These are phyloP conservation scores for Perodicticus potto DNA, from an alignment of 2,797 vertebrate species.

Conservation along the genomic window DNA sequence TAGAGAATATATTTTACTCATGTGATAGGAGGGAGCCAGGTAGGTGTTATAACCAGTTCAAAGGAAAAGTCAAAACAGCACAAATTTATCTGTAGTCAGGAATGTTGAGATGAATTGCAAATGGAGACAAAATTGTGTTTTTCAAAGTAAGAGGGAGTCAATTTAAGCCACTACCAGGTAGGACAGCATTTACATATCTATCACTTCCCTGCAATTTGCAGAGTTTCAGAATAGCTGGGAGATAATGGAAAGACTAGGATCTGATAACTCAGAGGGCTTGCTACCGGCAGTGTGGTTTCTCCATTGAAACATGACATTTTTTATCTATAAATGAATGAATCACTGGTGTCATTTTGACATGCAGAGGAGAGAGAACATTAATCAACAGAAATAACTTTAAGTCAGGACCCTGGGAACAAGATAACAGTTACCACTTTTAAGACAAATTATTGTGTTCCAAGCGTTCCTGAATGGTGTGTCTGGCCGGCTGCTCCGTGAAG, in stretches of 20 bases:
- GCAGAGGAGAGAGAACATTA: neutral
- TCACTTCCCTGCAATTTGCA: neutral
- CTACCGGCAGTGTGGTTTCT: neutral
- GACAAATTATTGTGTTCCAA: neutral
- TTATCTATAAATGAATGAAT: neutral
- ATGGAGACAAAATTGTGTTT: neutral
- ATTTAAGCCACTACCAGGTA: neutral
- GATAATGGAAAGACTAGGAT: neutral
- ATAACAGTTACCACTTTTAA: neutral
- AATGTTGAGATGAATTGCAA: neutral
- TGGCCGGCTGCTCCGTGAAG: neutral
- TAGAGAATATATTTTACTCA: neutral
- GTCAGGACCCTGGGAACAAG: neutral
- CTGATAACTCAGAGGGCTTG: neutral
- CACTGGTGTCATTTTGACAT: neutral
- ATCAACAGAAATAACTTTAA: neutral
- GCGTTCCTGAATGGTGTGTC: neutral
- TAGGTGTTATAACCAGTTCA: neutral
- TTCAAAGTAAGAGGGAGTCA: neutral
- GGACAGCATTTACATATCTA: neutral
- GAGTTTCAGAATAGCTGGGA: neutral
- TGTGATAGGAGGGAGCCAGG: fast-evolving
- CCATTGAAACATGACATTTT: neutral
- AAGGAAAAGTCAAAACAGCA: neutral
- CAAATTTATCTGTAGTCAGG: neutral